Conservation (phyloP, 2,888 invertebrate species). For the Formica aserva region DNA sequence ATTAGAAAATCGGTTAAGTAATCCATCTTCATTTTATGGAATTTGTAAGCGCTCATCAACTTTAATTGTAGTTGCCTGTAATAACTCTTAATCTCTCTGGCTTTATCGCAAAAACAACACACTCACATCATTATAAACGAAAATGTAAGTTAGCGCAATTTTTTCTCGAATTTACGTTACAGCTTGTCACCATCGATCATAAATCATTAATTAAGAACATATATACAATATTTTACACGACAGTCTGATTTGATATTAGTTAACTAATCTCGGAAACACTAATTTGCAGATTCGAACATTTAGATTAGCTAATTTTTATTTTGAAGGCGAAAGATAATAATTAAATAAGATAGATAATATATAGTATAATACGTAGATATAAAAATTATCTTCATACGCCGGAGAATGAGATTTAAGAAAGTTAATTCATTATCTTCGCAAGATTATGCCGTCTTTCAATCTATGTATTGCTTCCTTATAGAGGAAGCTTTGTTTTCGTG, state of each 20-base stretch:
- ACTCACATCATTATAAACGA: not conserved
- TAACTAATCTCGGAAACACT: not conserved
- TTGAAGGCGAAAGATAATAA: conserved; percentile 2
- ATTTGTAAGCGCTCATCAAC: not conserved
- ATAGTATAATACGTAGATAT: no score
- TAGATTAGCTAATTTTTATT: conserved; percentile 3
- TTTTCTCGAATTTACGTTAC: not conserved
- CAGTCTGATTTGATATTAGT: not conserved
- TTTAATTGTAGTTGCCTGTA: not conserved
- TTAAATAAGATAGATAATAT: not conserved
- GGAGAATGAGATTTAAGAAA: not conserved
- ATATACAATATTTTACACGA: not conserved
- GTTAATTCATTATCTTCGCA: not conserved
- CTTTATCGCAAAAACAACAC: not conserved
- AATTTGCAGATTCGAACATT: not conserved
- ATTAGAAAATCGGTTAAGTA: not conserved
- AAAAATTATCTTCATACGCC: not conserved
- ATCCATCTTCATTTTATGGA: not conserved
- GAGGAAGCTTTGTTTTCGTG: no score
- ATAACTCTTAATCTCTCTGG: not conserved
- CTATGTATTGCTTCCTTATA: no score
- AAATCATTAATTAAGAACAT: not conserved
- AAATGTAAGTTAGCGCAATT: not conserved
- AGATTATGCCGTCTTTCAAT: not conserved
- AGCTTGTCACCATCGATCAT: not conserved